Conservation (phyloP, 2,797 vertebrate species). For the Neosilurus mollespiculum region DNA sequence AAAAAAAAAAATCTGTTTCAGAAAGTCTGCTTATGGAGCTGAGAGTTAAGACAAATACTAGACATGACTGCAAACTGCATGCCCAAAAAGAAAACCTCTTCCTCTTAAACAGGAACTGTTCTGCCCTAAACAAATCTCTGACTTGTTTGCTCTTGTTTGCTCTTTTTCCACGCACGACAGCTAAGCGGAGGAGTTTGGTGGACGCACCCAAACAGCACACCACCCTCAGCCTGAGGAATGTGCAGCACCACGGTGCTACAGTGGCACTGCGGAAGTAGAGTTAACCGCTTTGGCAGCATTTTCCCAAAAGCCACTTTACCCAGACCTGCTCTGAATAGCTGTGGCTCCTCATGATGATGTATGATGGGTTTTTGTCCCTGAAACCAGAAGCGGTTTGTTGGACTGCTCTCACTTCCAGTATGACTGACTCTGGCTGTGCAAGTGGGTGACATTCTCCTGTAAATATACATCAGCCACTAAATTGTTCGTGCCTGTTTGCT, state of each 20-base stretch:
- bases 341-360: slow-evolving; percentile 53
- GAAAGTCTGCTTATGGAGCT: neutral
- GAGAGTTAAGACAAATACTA: slow-evolving; percentile 6
- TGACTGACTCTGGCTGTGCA: neutral
- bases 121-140: slow-evolving; percentile 70
- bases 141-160: slow-evolving; percentile 76
- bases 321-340: slow-evolving; percentile 69
- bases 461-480: slow-evolving; percentile 17
- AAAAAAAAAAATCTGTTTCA: neutral
- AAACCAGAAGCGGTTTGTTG: slow-evolving; percentile 41
- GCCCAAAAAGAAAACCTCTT: slow-evolving; percentile 46
- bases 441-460: slow-evolving; percentile 1
- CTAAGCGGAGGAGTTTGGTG: slow-evolving; percentile 58
- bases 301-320: slow-evolving; percentile 57
- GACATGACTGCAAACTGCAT: slow-evolving; percentile 2
- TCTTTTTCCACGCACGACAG: slow-evolving; percentile 66
- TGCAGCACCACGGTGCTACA: slow-evolving; percentile 45
- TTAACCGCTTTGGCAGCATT: slow-evolving; percentile 58
- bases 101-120: slow-evolving; percentile 68
- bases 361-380: slow-evolving; percentile 35
- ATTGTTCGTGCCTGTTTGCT: slow-evolving; percentile 3
- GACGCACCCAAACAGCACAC: slow-evolving; percentile 63
- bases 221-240: slow-evolving; percentile 67
- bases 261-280: slow-evolving; percentile 40
- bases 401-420: slow-evolving; percentile 9